Percentiles rank a stretch among this genome's conserved stretches.
phyloP scores from a whole-genome alignment of 2,113 vertebrate species.

The Hemiscyllium ocellatum region DNA sequence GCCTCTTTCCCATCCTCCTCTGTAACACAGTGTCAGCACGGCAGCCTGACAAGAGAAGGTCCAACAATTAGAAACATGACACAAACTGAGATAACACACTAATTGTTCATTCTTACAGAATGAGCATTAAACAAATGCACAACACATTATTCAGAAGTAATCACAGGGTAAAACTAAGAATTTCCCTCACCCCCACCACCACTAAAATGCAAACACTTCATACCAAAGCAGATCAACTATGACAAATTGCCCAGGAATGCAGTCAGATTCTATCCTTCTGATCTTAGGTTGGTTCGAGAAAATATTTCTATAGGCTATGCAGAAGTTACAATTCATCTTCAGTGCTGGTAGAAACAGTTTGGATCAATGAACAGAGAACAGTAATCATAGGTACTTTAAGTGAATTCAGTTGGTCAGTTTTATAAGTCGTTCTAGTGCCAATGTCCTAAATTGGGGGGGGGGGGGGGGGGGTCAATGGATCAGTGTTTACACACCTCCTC shows the following conservation, averaged over 20 bases:
- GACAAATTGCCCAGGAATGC: neutral
- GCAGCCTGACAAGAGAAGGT: constrained; percentile 54
- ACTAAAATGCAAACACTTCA: neutral
- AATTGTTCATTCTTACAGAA: neutral
- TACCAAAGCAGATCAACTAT: neutral
- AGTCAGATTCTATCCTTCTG: neutral
- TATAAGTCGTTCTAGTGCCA: neutral
- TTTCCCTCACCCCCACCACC: neutral
- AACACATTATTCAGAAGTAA: neutral
- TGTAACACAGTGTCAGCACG: constrained; percentile 59
- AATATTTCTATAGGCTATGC: neutral
- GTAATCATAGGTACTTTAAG: neutral
- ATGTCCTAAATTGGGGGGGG: neutral
- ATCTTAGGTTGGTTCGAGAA: neutral
- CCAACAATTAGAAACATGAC: constrained; percentile 22
- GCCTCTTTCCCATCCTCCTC: constrained; percentile 77
- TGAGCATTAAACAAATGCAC: neutral
- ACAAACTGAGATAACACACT: neutral
- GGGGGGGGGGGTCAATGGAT: no score
- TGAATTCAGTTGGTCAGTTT: neutral
- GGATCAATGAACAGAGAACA: neutral
- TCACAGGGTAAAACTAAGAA: neutral
- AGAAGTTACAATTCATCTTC: neutral
- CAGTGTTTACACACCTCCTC: no score
- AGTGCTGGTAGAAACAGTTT: neutral